Base-by-base conservation (phyloP, 2,113 vertebrate genomes). In the Corvus hawaiiensis region DNA sequence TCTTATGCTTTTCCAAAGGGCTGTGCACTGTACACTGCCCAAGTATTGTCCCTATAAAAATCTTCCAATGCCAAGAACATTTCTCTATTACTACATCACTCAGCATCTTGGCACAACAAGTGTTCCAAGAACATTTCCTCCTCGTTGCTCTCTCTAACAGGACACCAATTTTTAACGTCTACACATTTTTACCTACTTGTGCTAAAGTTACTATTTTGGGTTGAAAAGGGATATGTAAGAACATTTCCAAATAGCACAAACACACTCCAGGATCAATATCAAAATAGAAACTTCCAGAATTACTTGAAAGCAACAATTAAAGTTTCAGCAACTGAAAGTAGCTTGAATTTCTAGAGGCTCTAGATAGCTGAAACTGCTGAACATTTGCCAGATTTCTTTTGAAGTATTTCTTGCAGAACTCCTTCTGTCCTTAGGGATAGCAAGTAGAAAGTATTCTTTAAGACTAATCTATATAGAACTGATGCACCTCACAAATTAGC, bases 71-170 rank as follows among this genome's bases (percentile, higher is more conserved):
- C 87, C 93, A 97, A 96, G 95, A 96, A 97, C 86, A 96, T 96
- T 96, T 97, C 94, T 96, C 83, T 85, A 82, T 80, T 79, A 97
- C 86, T 75, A 61, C 61, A 94, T 95, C 93, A 96, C 46, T 96
- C 49, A 93, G 56, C 49, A 89, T 95, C 86, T 96, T 66, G 39
- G 89, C 44, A 86, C 18, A 46, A 37, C 64, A 78, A 75, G 37
- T 49, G 66, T 93, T 95, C 87, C 93, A 97, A 94, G 93, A 97
- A 97, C 68, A 95, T 56, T 79, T 87, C 73, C 74, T 96, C 71
- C 71, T 69, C 18, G 1, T 16, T 96, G 61, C 68, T 74, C 75
- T 66, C 32, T 85, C 39, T 82, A 55, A 54, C 11, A 88, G 26
- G 35, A 95, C 3, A 48, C 27, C 76, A 93, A 24, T 26, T 93